A percentile compares a stretch with the other conserved stretches of the same genome.
Conservation (phyloP, 1,140 invertebrate species). For the Cydia strobilella region DNA sequence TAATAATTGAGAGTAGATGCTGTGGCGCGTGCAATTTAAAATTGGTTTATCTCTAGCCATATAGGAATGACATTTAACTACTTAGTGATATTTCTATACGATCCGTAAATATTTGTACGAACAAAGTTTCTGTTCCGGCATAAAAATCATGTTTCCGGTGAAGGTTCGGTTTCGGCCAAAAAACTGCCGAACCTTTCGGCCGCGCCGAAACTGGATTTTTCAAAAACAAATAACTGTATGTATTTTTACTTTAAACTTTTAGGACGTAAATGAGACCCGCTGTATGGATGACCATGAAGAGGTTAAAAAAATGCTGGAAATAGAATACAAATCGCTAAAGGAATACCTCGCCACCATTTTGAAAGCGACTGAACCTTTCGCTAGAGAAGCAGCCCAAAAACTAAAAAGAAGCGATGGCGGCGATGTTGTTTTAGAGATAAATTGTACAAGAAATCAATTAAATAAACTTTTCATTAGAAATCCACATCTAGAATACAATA, state of each 20-base stretch:
- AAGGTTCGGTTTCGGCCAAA: too few species aligned
- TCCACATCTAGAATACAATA: constrained; percentile 47
- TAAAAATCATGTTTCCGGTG: too few species aligned
- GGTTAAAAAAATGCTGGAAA: constrained; percentile 44
- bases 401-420: constrained; percentile 24
- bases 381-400: constrained; percentile 36
- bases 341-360: constrained; percentile 50
- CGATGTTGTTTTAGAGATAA: constrained; percentile 52
- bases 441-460: constrained; percentile 53
- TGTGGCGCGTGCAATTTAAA: too few species aligned
- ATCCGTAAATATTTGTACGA: too few species aligned
- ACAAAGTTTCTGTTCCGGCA: too few species aligned
- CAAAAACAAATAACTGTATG: too few species aligned
- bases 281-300: constrained; percentile 38
- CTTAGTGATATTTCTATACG: too few species aligned
- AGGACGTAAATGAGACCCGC: constrained; percentile 42
- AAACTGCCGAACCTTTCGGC: too few species aligned
- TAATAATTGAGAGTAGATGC: too few species aligned
- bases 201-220: too few species aligned
- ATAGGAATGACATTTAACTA: too few species aligned
- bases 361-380: constrained; percentile 39
- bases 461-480: constrained; percentile 52
- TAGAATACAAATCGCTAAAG: constrained; percentile 53
- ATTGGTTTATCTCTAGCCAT: too few species aligned
- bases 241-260: not conserved